Evolutionary conservation across 2,888 invertebrate genomes (phyloP).

Genomic region (Ypsolopha sequella): DNA sequence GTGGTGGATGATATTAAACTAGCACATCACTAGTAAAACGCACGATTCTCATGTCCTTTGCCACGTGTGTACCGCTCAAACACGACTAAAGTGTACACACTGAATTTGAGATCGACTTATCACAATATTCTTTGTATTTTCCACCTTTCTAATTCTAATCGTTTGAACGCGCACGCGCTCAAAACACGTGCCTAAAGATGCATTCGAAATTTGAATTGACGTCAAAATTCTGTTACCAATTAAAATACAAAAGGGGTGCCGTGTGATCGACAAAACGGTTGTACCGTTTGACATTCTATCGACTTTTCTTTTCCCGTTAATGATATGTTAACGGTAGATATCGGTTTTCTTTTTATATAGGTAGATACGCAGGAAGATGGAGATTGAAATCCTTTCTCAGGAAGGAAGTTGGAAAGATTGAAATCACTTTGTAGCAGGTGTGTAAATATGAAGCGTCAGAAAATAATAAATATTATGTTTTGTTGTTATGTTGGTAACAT

Average conservation of each 20-base stretch:
- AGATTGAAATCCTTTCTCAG: background rate
- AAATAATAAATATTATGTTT: too few relatives aligned
- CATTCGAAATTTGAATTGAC: slow-evolving; percentile 40
- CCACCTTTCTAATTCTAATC: slow-evolving; percentile 56
- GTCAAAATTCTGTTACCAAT: slow-evolving; percentile 35
- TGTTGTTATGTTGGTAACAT: too few relatives aligned
- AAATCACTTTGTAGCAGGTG: too few relatives aligned
- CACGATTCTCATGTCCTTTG: slow-evolving; percentile 64
- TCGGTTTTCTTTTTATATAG: slow-evolving; percentile 9
- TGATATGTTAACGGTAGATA: slow-evolving; percentile 10
- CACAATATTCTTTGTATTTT: slow-evolving; percentile 52
- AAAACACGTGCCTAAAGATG: slow-evolving; percentile 43
- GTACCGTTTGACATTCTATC: slow-evolving; percentile 7
- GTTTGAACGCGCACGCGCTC: slow-evolving; percentile 44
- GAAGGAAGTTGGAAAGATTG: background rate
- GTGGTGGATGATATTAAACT: too few relatives aligned
- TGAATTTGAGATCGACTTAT: slow-evolving; percentile 55
- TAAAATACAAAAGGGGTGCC: slow-evolving; percentile 37
- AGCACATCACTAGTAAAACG: slow-evolving; percentile 15
- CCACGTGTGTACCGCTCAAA: slow-evolving; percentile 59
- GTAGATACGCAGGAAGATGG: background rate
- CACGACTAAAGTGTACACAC: slow-evolving; percentile 54
- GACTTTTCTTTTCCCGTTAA: slow-evolving; percentile 11
- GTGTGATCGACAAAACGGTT: slow-evolving; percentile 20
- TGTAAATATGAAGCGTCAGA: too few relatives aligned